These are phyloP conservation scores for Rhinophrynus dorsalis DNA, from an alignment of 2,797 vertebrate species.

Conservation along the genomic window DNA sequence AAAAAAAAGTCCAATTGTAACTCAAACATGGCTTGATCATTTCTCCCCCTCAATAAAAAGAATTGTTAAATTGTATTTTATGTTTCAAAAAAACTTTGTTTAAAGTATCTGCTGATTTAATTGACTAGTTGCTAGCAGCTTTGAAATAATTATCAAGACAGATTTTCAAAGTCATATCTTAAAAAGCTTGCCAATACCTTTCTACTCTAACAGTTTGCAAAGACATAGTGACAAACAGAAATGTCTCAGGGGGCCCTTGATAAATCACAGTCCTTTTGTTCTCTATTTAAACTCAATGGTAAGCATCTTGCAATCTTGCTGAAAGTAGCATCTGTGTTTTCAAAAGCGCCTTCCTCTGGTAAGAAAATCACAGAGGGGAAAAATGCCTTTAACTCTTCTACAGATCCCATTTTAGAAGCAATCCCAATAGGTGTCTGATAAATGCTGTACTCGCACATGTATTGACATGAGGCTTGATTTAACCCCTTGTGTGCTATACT, in stretches of 20 bases:
- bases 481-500: no score
- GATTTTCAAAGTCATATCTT: slow-evolving; percentile 30
- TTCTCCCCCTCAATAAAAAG: not conserved
- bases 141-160: slow-evolving; percentile 43
- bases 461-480: not conserved
- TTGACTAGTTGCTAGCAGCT: slow-evolving; percentile 46
- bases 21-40: not conserved
- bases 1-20: not conserved
- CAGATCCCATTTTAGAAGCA: slow-evolving; percentile 48
- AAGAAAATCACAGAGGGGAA: slow-evolving; percentile 46
- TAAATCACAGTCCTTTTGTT: slow-evolving; percentile 51
- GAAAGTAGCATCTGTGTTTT: slow-evolving; percentile 46
- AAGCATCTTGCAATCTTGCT: slow-evolving; percentile 51
- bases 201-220: slow-evolving; percentile 48
- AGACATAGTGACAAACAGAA: slow-evolving; percentile 50
- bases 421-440: slow-evolving; percentile 44
- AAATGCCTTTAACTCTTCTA: slow-evolving; percentile 36
- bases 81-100: not conserved
- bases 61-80: no score
- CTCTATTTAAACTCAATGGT: slow-evolving; percentile 53
- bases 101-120: slow-evolving; percentile 20
- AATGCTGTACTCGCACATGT: not conserved
- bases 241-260: slow-evolving; percentile 50
- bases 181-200: slow-evolving; percentile 45
- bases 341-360: slow-evolving; percentile 39